Evolutionary conservation across 2,113 vertebrate species (phyloP).

Genomic region (Drymodes brunneopygia): DNA sequence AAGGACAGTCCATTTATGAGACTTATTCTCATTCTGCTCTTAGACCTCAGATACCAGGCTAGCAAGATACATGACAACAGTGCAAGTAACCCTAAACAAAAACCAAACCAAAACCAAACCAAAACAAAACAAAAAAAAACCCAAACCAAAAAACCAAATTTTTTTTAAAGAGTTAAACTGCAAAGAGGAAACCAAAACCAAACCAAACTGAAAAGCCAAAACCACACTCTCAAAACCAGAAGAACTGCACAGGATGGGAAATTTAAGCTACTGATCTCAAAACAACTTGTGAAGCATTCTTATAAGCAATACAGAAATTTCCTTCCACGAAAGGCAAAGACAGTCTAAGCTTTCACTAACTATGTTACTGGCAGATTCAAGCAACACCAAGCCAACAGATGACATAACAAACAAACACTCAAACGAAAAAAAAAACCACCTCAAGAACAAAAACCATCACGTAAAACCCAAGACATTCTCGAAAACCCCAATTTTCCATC

Average conservation of each 20-base stretch:
- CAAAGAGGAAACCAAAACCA: not conserved
- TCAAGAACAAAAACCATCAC: not conserved
- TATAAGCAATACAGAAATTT: not conserved
- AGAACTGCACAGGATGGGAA: not conserved
- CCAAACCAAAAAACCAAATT: not conserved
- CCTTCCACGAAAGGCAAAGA: not conserved
- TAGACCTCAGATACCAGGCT: not conserved
- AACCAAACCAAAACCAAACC: not conserved
- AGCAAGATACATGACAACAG: not conserved
- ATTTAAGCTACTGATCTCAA: not conserved
- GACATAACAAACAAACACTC: not conserved
- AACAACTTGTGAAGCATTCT: not conserved
- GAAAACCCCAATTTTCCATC: not conserved
- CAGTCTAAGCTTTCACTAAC: not conserved
- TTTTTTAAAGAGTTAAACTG: not conserved
- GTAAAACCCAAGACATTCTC: not conserved
- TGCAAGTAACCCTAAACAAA: not conserved
- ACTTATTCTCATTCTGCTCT: not conserved
- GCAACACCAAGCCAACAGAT: not conserved
- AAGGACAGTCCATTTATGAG: not conserved
- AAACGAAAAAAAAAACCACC: fast-evolving
- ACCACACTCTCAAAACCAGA: not conserved
- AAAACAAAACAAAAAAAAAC: too few relatives aligned
- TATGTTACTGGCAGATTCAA: not conserved
- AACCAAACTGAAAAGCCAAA: not conserved